phyloP scores from a whole-genome alignment of 2,113 vertebrate species.

The Caloenas nicobarica region DNA sequence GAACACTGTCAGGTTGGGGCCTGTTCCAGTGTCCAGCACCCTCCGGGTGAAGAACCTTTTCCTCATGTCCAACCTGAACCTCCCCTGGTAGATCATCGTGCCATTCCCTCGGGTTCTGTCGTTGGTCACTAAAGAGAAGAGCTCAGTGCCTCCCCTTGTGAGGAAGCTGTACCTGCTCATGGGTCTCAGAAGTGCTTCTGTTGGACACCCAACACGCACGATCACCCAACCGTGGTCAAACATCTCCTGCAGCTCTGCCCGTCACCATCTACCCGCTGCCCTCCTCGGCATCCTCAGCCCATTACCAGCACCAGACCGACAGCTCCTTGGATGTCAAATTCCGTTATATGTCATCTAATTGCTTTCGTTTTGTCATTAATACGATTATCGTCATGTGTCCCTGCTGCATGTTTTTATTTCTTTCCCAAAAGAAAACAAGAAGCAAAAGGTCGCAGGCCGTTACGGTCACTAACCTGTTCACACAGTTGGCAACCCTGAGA shows the following conservation, averaged over 20 bases:
- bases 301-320: not conserved
- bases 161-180: not conserved
- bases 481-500: not conserved
- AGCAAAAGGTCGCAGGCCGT: not conserved
- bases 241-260: not conserved
- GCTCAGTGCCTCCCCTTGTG: too few species aligned
- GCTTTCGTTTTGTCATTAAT: not conserved
- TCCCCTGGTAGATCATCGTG: too few species aligned
- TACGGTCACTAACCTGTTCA: not conserved
- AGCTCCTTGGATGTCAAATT: not conserved
- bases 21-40: too few species aligned
- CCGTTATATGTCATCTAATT: not conserved
- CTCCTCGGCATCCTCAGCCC: not conserved
- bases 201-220: not conserved
- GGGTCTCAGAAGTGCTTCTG: not conserved
- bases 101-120: too few species aligned
- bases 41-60: too few species aligned
- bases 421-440: not conserved
- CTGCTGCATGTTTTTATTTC: not conserved
- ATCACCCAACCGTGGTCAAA: not conserved
- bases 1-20: too few species aligned
- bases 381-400: fast-evolving
- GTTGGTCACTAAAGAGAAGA: too few species aligned
- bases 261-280: not conserved
- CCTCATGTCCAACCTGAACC: too few species aligned